Evolutionary conservation across 2,797 vertebrate genomes (phyloP), one percentile per base, ranked within the genome.

Genomic region (Pristis pectinata): DNA sequence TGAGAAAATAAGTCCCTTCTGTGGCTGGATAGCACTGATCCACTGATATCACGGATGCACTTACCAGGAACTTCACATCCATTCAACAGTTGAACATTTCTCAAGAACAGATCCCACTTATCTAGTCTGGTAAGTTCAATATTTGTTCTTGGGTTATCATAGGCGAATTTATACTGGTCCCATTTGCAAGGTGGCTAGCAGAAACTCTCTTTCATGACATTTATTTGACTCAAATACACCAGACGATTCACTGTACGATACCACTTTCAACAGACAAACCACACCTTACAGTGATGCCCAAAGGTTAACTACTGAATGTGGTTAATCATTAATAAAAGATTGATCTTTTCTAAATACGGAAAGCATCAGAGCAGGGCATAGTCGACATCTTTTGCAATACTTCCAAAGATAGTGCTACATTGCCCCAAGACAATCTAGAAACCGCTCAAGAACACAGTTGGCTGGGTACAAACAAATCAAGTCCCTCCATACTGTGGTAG

Each of bases 321-420:
- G 67, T 93, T 93, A 93, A 72, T 93, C 22, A 93, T 93, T 74
- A 49, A 37, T 72, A 30, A 6, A 93, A 11, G 37, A 93, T 41
- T 44, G 11, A 72, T 70, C 30, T 34, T 34, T 22, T n/a, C 13
- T 11, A 17, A n/a, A 34, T 37, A 87, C 53, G 22, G 3, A 87
- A 87, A 59, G 11, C 0, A n/a, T 89, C 56, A 53, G 49, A 44
- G 19, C 24, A 53, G 27, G 7, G 8, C 49, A 59, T 53, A 59
- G n/a, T 7, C 30, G 11, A 5, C 11, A 89, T n/a, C 56, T 89
- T n/a, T 89, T n/a, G 85, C 56, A 30, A 87, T 59, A 87, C 13
- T 1, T 87, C 53, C 82, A 56, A 85, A 44, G 19, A 53, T 24
- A 53, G 41, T 53, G 53, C 30, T 59, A 34, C 4, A 59, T 87